Evolutionary conservation across 2,888 invertebrate species (phyloP), one percentile per base, ranked within the genome.

Genomic region (Serrognathus titanus): DNA sequence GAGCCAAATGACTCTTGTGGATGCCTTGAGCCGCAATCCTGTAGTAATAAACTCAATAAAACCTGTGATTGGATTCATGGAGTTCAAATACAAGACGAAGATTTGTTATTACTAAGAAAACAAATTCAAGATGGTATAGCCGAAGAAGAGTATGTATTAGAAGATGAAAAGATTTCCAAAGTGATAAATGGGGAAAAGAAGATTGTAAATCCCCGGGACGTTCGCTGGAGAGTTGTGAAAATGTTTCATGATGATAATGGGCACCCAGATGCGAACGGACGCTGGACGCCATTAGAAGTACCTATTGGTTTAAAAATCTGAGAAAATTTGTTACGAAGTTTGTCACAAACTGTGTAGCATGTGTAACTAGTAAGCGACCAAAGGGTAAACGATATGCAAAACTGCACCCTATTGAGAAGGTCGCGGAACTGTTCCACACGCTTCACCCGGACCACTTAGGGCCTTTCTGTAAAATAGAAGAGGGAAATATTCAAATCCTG

Each of bases 211-310:
- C 58, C 60, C 1, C 49, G 49, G 40, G 41, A 53, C 9, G 53
- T 62, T 11, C 20, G 51, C 12, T 61, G 61, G 58, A 46, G 58
- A 3, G 50, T 57, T 11, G 53, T 62, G 6, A 56, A 61, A 37
- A 55, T 53, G 35, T 58, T 53, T 11, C 58, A 61, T 16, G 58
- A 58, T 38, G 47, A 51, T 5, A 43, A 58, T 31, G 53, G 55
- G 38, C 60, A 62, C 45, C 58, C 13, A 56, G 54, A 6, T 53
- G 37, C 48, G 31, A 52, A 52, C 9, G 52, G 9, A 52, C 52
- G 9, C 35, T 52, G 16, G 48, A 50, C 8, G 13, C 52, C 3
- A 49, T 52, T 12, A 52, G n/a, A 49, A 2, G 13, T 13, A 37
- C 16, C n/a, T 52, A 52, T 12, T 52, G 52, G 52, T 52, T 52